These are phyloP conservation scores for Mayetiola destructor DNA, from an alignment of 2,888 invertebrate genomes.

Conservation along the genomic window DNA sequence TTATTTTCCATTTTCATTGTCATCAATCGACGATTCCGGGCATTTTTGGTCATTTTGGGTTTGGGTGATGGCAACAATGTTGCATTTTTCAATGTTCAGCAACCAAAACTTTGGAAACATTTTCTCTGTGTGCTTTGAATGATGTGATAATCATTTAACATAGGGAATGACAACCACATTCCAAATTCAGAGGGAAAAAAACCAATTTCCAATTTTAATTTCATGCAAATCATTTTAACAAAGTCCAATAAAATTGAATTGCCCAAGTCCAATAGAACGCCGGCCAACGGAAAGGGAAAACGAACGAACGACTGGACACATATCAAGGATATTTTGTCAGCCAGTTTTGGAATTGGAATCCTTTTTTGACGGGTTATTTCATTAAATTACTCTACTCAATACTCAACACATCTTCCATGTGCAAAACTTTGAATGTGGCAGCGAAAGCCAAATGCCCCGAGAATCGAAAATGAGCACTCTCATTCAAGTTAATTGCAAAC, in stretches of 20 bases:
- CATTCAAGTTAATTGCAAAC: slow-evolving; percentile 9
- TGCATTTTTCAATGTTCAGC: too few relatives aligned
- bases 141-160: slow-evolving; percentile 6
- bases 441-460: too few relatives aligned
- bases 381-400: too few relatives aligned
- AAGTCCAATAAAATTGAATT: slow-evolving; percentile 5
- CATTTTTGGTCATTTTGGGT: too few relatives aligned
- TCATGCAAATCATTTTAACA: slow-evolving; percentile 10
- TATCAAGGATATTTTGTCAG: neutral
- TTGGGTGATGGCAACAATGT: neutral
- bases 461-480: too few relatives aligned
- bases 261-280: neutral
- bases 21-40: neutral
- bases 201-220: slow-evolving; percentile 11
- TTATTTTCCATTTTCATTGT: neutral
- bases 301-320: too few relatives aligned
- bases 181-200: neutral
- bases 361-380: neutral
- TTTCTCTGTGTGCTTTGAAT: too few relatives aligned
- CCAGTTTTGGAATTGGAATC: neutral
- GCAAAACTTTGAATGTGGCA: too few relatives aligned
- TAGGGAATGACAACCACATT: neutral
- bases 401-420: too few relatives aligned
- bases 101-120: too few relatives aligned
- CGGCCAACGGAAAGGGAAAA: neutral